Base-by-base conservation (phyloP, 2,797 vertebrate species). In the Chaenodraco wilsoni region DNA sequence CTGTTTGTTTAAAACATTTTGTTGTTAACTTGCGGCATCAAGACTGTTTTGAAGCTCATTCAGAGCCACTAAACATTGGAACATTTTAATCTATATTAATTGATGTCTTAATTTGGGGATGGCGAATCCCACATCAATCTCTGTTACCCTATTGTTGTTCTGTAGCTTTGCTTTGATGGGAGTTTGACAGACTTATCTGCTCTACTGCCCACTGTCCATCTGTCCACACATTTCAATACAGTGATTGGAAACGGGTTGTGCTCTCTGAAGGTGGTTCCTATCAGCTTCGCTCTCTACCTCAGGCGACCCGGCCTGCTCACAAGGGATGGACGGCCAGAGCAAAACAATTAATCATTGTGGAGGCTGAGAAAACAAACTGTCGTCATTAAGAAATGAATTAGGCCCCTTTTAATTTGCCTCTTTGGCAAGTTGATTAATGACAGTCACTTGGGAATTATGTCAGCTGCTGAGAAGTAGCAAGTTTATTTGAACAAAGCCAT, bases 331-430 rank as follows among this genome's bases (percentile, higher is more conserved):
- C 40, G 80, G 64, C 74, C 83, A 31, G 82, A 88, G 84, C 77
- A 64, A 77, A 91, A 90, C 91, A 91, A 95, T 95, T 92, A 94
- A 95, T 95, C 95, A 95, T 85, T 64, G 50, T 91, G 91, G 93
- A 90, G 88, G 91, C 87, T 75, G 81, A 77, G 78, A 85, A 90
- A 92, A 92, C 88, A 89, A 89, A 90, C 88, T 83, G 85, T 72
- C 71, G 81, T 91, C 93, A 95, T 95, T 89, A 95, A 86, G 84
- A 93, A 91, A 89, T 81, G 67, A 84, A 91, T 87, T 84, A 73
- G 76, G 68, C 51, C 70, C 67, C 55, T 57, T 80, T 76, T 90
- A 80, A 88, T 90, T 87, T 85, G 67, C 45, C 74, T 83, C 33
- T 71, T 72, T 90, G 90, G 89, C 92, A 91, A 73, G 71, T 90